Conservation (phyloP, 2,113 vertebrate species). For the Nannobrachium achirus region DNA sequence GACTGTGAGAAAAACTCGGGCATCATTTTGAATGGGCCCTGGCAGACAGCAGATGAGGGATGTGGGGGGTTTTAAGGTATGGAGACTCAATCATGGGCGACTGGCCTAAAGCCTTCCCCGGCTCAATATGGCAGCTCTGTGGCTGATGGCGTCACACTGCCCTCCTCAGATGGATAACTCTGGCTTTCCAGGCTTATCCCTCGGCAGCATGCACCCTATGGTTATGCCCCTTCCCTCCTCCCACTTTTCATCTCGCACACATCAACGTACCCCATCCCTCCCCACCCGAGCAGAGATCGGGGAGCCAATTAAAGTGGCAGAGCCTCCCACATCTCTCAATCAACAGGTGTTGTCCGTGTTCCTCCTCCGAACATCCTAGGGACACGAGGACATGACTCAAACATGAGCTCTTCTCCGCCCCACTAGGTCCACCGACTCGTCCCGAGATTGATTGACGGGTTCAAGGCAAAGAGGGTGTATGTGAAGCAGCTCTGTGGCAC, state of each 20-base stretch:
- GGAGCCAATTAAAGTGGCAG: slow-evolving; percentile 54
- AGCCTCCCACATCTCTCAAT: slow-evolving; percentile 42
- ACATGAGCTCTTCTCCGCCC: slow-evolving; percentile 63
- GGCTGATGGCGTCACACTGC: slow-evolving; percentile 60
- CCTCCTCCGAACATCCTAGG: slow-evolving; percentile 7
- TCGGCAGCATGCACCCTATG: slow-evolving; percentile 21
- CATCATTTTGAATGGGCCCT: background rate
- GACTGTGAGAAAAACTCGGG: slow-evolving; percentile 14
- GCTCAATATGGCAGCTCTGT: slow-evolving; percentile 37
- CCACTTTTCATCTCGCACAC: slow-evolving; percentile 18
- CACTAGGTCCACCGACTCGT: slow-evolving; percentile 35
- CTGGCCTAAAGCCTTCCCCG: slow-evolving; percentile 36
- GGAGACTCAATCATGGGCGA: slow-evolving; percentile 39
- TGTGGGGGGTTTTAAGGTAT: slow-evolving; percentile 32
- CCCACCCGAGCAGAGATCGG: slow-evolving; percentile 18
- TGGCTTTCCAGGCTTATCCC: slow-evolving; percentile 55
- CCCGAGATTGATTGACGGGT: slow-evolving; percentile 38
- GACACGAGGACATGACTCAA: slow-evolving; percentile 68
- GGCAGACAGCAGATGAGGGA: slow-evolving; percentile 15
- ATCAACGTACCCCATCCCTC: slow-evolving; percentile 20
- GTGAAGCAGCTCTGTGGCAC: slow-evolving; percentile 39
- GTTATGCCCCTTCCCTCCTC: slow-evolving; percentile 4
- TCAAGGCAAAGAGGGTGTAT: slow-evolving; percentile 34
- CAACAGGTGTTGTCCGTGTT: slow-evolving; percentile 59
- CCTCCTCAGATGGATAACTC: slow-evolving; percentile 59